A percentile compares a stretch with the other conserved stretches of the same genome.
Conservation (phyloP, 2,888 invertebrate genomes). For the Ditula angustiorana region DNA sequence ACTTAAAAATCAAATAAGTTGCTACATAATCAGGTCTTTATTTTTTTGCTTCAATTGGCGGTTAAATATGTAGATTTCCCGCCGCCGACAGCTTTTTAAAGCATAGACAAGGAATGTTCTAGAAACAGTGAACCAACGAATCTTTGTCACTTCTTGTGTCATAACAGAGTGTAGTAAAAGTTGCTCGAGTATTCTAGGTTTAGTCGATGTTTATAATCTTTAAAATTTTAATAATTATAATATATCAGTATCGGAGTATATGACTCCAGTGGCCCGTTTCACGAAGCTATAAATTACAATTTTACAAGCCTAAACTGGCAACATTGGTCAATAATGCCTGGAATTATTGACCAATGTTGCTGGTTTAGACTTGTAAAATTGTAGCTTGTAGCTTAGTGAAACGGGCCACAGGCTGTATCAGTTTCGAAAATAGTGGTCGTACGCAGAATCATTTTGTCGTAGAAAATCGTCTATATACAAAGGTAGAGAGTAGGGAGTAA, state of each 20-base stretch:
- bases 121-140: slow-evolving; percentile 31
- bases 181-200: slow-evolving; percentile 3
- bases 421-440: background rate
- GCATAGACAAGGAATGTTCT: slow-evolving; percentile 26
- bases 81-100: slow-evolving; percentile 1
- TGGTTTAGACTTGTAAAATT: too few relatives aligned
- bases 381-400: too few relatives aligned
- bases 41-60: background rate
- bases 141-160: slow-evolving; percentile 15
- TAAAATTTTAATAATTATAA: background rate
- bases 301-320: too few relatives aligned
- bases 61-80: background rate
- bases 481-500: too few relatives aligned
- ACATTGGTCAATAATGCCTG: too few relatives aligned
- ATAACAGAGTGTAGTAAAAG: slow-evolving; percentile 23
- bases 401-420: background rate
- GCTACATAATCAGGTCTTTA: too few relatives aligned
- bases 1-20: background rate
- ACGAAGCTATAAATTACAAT: too few relatives aligned
- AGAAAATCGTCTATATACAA: background rate
- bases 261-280: too few relatives aligned
- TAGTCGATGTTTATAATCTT: background rate
- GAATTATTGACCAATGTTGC: too few relatives aligned
- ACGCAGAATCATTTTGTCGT: background rate
- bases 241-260: too few relatives aligned